Evolutionary conservation across 2,797 vertebrate species (phyloP), one percentile per base, ranked within the genome.

Genomic region (Eleutherodactylus coqui): DNA sequence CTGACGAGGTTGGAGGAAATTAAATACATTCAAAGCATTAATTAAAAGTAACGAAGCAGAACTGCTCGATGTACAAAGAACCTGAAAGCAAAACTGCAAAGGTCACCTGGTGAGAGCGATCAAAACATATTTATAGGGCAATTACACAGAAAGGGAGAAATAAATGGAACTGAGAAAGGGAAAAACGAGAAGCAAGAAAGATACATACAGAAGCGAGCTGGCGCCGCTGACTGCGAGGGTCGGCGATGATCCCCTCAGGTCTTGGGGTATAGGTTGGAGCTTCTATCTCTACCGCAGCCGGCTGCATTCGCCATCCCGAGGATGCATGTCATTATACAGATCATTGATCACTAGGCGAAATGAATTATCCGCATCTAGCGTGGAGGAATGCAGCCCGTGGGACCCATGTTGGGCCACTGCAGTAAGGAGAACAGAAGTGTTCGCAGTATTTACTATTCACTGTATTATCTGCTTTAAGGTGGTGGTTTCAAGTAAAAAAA

Each of bases 21-120:
- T 21, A 38, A 49, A 51, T 75, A 58, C 38, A 36, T 21, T 73
- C 29, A 81, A 79, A 32, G 64, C 34, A 4, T 67, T 81, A 75
- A 86, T 82, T 75, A 64, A 75, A 82, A 51, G 78, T 69, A 82
- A 82, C 70, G 32, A 77, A 29, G 79, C 85, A 49, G 49, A 77
- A 76, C 69, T 49, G 69, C 41, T 81, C 53, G 17, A 49, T 43
- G 43, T 49, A 75, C 55, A 64, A 17, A 43, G 1, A 58, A 76
- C 21, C 10, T 34, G 51, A 24, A 27, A 27, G 75, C 29, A 21
- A 49, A 67, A 79, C 21, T 60, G 79, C 41, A 82, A 16, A 75
- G 64, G 49, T 69, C 47, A 86, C 72, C 79, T 82, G 79, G 45
- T 27, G 78, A 14, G 49, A 16, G 49, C 43, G 19, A 11, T 45